Evolutionary conservation across 2,888 invertebrate species (phyloP), one percentile per base, ranked within the genome.

Genomic region (Dione vanillae): DNA sequence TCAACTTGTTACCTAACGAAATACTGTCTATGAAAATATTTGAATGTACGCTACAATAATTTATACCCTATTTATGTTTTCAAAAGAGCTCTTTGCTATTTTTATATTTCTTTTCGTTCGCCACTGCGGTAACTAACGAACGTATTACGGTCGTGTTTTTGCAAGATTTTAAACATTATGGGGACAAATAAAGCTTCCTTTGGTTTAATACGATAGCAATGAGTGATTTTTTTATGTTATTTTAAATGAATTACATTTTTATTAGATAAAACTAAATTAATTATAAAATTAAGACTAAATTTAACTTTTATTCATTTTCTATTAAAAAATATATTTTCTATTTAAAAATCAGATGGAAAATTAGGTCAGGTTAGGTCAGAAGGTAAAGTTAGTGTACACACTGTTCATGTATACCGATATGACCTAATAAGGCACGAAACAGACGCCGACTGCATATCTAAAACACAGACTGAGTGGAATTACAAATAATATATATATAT

Each of bases 1-100:
- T 59, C 67, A 67, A 72, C 72, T 72, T 61, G 65, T 65, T 72
- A 35, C 20, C 64, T 54, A 68, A 49, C 67, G 56, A 73, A 73
- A 70, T 51, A 49, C 47, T 58, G 51, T 56, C 54, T 65, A 59
- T 67, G 40, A 67, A 70, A 65, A 65, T 65, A 52, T 70, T 41
- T 61, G 41, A 37, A 68, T 41, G 45, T 37, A 67, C 69, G 61
- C 56, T 70, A 70, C 54, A 72, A 72, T 72, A 62, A 69, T 72
- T 72, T 69, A 66, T 69, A 71, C 47, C 49, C 37, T 47, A 49
- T 72, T 70, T 70, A 59, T 59, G 67, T 67, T 67, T 64, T 62
- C 52, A 68, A 45, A 67, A 67, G 59, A 11, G 41, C 35, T 67
- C 58, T 59, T 67, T 51, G 35, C 65, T 59, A 66, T 54, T 72